These are phyloP conservation scores for Blastomussa wellsi DNA, from an alignment of 92 coral and sea anemone genomes.

Conservation along the genomic window DNA sequence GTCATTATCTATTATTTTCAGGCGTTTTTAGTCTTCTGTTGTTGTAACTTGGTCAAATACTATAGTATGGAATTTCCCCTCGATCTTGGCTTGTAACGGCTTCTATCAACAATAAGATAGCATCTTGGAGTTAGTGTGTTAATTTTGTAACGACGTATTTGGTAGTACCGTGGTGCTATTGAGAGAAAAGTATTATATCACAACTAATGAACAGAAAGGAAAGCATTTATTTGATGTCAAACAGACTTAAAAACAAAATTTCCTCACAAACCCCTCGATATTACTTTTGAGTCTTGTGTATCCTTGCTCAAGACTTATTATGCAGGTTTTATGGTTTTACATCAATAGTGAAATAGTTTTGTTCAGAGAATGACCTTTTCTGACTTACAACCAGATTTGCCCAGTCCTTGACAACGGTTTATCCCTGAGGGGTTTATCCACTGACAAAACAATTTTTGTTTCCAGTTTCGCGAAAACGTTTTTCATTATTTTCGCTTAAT, in stretches of 20 bases:
- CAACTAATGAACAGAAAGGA: not conserved
- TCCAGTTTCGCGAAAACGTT: too few relatives aligned
- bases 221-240: too few relatives aligned
- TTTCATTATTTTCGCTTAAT: too few relatives aligned
- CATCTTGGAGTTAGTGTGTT: not conserved
- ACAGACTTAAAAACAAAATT: too few relatives aligned
- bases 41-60: not conserved
- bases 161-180: not conserved
- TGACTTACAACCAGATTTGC: not conserved
- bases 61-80: not conserved
- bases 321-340: too few relatives aligned
- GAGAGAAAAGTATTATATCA: not conserved
- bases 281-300: too few relatives aligned
- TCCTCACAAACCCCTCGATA: too few relatives aligned
- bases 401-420: not conserved
- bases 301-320: too few relatives aligned
- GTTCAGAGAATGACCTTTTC: not conserved
- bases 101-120: not conserved
- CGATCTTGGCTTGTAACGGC: not conserved
- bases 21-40: not conserved
- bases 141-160: not conserved
- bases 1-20: not conserved
- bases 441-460: not conserved
- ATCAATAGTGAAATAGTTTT: not conserved
- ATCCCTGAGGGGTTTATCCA: too few relatives aligned